These are phyloP conservation scores for Natrix natrix DNA, from an alignment of 2,797 vertebrate species.

Conservation along the genomic window DNA sequence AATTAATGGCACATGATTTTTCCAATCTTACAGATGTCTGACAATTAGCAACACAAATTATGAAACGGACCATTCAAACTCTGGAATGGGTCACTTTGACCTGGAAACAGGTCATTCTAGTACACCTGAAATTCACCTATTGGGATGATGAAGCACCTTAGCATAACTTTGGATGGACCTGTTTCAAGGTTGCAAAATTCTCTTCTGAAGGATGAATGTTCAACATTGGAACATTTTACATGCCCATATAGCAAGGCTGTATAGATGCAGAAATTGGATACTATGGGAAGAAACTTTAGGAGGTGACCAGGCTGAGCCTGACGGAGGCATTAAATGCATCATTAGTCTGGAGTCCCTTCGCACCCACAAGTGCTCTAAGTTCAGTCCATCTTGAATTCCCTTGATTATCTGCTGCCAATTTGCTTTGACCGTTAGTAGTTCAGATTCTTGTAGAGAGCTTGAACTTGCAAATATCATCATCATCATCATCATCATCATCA, in stretches of 20 bases:
- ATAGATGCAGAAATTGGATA: too few species aligned
- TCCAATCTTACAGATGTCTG: constrained; percentile 41
- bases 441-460: too few species aligned
- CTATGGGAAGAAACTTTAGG: not conserved
- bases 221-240: not conserved
- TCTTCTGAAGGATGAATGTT: not conserved
- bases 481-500: too few species aligned
- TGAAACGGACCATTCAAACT: constrained; percentile 38
- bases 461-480: too few species aligned
- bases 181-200: not conserved
- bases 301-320: not conserved
- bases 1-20: constrained; percentile 32
- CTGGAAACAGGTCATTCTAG: not conserved
- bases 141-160: not conserved
- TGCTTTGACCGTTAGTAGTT: too few species aligned
- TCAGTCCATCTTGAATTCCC: too few species aligned
- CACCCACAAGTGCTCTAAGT: too few species aligned
- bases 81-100: constrained; percentile 40
- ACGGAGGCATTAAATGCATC: not conserved
- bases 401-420: too few species aligned
- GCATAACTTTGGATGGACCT: not conserved
- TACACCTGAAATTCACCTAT: not conserved
- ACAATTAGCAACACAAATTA: constrained; percentile 41
- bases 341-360: not conserved
- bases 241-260: not conserved